Percentiles rank a stretch among this genome's conserved stretches.
These are phyloP conservation scores for Chaetogeoica ovagalla DNA, from an alignment of 2,888 invertebrate genomes.

Conservation along the genomic window DNA sequence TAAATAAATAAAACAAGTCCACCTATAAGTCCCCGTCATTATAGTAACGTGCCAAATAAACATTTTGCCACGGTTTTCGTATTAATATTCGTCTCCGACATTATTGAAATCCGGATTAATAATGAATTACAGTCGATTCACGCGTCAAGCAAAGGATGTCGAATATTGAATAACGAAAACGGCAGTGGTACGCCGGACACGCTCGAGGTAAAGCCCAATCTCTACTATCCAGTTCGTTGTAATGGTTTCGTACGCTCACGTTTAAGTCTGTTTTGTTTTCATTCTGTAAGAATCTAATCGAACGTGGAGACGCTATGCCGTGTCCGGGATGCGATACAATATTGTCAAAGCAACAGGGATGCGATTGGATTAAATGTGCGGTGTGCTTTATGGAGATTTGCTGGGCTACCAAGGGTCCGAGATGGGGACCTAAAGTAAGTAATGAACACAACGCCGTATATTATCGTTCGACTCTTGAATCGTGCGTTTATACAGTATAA, in stretches of 20 bases:
- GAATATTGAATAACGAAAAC: not conserved
- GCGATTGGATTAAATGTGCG: conserved; percentile 88
- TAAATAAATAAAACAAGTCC: too few relatives aligned
- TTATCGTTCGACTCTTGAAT: too few relatives aligned
- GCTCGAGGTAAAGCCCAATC: conserved; percentile 25
- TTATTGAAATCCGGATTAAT: not conserved
- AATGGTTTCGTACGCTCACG: not conserved
- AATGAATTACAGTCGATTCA: conserved; percentile 36
- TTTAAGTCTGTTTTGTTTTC: not conserved
- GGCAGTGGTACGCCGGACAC: not conserved
- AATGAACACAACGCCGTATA: too few relatives aligned
- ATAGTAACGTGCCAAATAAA: too few relatives aligned
- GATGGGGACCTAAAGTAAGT: conserved; percentile 68
- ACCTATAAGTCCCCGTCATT: too few relatives aligned
- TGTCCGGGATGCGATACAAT: conserved; percentile 86
- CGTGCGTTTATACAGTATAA: too few relatives aligned
- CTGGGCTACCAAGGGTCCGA: conserved; percentile 81
- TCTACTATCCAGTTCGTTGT: not conserved
- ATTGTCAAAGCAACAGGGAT: conserved; percentile 89
- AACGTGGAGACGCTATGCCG: conserved; percentile 80
- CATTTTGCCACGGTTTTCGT: too few relatives aligned
- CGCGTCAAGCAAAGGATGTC: not conserved
- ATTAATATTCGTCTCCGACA: too few relatives aligned
- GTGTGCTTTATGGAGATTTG: conserved; percentile 93
- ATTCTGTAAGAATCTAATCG: conserved; percentile 68